These are phyloP conservation scores for Catostomus latipinnis DNA, from an alignment of 2,797 vertebrate genomes.

Conservation along the genomic window DNA sequence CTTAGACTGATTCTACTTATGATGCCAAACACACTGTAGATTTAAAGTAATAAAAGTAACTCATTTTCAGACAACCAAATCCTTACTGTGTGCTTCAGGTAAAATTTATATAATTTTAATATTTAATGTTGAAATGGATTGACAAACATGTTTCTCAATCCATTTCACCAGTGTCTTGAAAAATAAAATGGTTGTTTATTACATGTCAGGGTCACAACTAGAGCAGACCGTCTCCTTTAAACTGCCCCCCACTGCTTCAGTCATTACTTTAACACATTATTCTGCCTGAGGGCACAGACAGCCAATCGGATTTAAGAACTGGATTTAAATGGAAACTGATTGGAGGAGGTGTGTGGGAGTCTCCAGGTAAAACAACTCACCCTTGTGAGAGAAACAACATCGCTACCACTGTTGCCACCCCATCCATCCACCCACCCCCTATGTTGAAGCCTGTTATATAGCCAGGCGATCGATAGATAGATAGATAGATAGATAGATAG, in stretches of 20 bases:
- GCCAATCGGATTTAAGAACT: slow-evolving; percentile 56
- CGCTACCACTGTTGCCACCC: background rate
- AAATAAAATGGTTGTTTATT: slow-evolving; percentile 15
- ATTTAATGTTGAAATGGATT: background rate
- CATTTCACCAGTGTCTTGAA: background rate
- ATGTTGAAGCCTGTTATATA: slow-evolving; percentile 37
- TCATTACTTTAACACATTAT: slow-evolving; percentile 42
- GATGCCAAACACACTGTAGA: background rate
- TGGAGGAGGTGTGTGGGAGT: slow-evolving; percentile 55
- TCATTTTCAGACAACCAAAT: no score
- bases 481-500: background rate
- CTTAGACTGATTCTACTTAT: no score
- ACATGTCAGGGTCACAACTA: slow-evolving; percentile 34
- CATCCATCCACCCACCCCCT: background rate
- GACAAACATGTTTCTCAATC: background rate
- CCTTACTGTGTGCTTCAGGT: background rate
- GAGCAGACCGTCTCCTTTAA: slow-evolving; percentile 37
- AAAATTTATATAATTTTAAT: background rate
- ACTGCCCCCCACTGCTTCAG: slow-evolving; percentile 15
- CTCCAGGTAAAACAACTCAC: slow-evolving; percentile 64
- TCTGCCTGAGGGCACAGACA: slow-evolving; percentile 35
- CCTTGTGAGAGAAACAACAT: slow-evolving; percentile 48
- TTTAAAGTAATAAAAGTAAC: background rate
- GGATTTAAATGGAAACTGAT: slow-evolving; percentile 41
- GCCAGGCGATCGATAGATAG: background rate